Conservation (phyloP, 2,888 invertebrate genomes). For the Tetragnatha montana region DNA sequence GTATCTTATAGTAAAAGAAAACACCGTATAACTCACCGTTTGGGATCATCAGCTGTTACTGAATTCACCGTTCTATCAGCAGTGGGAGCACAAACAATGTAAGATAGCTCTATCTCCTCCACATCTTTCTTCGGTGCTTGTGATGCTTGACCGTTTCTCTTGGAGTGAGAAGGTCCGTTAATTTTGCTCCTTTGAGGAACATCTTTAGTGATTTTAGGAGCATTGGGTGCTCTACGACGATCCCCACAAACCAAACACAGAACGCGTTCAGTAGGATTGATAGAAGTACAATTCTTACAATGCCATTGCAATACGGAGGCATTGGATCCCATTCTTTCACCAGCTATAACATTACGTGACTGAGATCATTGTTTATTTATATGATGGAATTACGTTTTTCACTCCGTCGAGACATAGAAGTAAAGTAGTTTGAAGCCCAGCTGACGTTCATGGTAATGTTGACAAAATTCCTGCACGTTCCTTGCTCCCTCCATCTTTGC, state of each 20-base stretch:
- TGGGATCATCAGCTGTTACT: slow-evolving; percentile 64
- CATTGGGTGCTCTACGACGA: slow-evolving; percentile 43
- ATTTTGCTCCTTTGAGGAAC: slow-evolving; percentile 47
- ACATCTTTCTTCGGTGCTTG: slow-evolving; percentile 51
- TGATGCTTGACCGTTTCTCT: slow-evolving; percentile 51
- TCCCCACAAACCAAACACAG: slow-evolving; percentile 71
- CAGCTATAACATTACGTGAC: background rate
- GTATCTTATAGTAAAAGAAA: background rate
- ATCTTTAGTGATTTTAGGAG: slow-evolving; percentile 46
- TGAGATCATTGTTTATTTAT: background rate
- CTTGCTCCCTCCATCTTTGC: slow-evolving; percentile 47
- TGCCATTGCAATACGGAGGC: slow-evolving; percentile 96
- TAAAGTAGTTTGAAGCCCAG: background rate
- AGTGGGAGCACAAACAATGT: slow-evolving; percentile 62
- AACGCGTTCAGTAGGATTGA: slow-evolving; percentile 88
- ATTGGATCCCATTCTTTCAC: slow-evolving; percentile 88
- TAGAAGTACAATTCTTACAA: slow-evolving; percentile 90
- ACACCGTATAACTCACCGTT: slow-evolving; percentile 24
- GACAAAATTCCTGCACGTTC: slow-evolving; percentile 61
- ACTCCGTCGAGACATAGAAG: background rate
- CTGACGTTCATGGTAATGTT: slow-evolving; percentile 33
- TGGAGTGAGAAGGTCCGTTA: slow-evolving; percentile 50
- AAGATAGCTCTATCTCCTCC: slow-evolving; percentile 66
- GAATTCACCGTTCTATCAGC: slow-evolving; percentile 63
- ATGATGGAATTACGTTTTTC: background rate